A percentile compares a stretch with the other conserved stretches of the same genome.
Evolutionary conservation across 2,113 vertebrate species (phyloP).

Genomic region (Ardeotis arabs): DNA sequence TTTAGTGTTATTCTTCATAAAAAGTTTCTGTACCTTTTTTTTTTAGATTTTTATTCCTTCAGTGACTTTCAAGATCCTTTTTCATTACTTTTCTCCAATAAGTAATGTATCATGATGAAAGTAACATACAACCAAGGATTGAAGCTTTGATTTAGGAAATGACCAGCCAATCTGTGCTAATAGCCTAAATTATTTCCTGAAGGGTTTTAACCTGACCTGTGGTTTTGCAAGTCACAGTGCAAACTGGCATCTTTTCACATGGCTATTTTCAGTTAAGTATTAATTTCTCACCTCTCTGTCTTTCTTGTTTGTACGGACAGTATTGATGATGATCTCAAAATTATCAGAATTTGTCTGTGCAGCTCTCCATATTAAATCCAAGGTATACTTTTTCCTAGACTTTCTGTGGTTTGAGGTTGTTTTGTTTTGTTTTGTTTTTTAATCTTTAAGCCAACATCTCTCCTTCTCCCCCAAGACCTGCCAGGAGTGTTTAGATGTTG

Average conservation of each 20-base stretch:
- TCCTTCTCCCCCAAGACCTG: background rate
- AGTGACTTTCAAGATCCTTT: background rate
- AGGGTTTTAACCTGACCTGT: background rate
- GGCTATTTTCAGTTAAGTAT: background rate
- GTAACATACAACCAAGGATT: background rate
- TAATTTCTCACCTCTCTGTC: background rate
- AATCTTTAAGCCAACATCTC: background rate
- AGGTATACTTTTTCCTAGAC: background rate
- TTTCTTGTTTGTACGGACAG: background rate
- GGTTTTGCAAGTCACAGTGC: background rate
- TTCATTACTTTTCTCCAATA: background rate
- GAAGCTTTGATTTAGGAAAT: background rate
- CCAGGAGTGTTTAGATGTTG: background rate
- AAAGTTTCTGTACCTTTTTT: background rate
- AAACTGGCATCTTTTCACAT: background rate
- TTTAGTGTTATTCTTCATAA: background rate
- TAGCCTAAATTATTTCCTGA: background rate
- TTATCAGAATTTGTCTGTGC: background rate
- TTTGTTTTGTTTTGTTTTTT: background rate
- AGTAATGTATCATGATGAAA: background rate
- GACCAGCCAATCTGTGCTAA: background rate
- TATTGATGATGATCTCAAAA: background rate
- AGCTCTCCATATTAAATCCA: background rate
- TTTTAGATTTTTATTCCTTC: background rate
- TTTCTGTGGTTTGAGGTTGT: background rate